Percentiles rank a stretch among this genome's conserved stretches.
Evolutionary conservation across 1,140 invertebrate species (phyloP).

Genomic region (Pseudobourletiella spinata): DNA sequence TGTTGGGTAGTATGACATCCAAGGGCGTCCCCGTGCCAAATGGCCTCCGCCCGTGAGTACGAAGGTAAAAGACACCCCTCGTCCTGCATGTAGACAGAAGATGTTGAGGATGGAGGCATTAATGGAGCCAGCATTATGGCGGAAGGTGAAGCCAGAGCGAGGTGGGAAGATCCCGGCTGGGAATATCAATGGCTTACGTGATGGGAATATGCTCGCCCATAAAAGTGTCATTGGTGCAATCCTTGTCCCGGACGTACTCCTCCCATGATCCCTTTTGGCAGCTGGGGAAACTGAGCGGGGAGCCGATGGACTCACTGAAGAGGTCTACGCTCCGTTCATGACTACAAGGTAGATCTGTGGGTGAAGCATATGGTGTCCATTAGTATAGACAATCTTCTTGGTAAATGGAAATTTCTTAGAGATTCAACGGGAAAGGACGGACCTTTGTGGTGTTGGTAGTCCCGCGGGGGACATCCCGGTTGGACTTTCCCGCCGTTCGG

Average conservation of each 20-base stretch:
- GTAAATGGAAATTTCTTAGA: no score
- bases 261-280: conserved; percentile 2
- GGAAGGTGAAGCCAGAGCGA: no score
- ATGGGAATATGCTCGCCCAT: conserved; percentile 14
- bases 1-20: background rate
- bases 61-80: background rate
- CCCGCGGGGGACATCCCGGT: conserved; percentile 52
- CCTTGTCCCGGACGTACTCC: background rate
- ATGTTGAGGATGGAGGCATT: no score
- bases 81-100: no score
- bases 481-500: conserved; percentile 64
- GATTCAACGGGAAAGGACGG: no score
- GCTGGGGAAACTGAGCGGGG: conserved; percentile 13
- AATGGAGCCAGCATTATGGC: no score
- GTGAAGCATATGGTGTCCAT: no score
- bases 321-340: background rate
- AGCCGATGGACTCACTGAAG: conserved; percentile 15
- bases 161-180: no score
- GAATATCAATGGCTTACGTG: conserved; percentile 10
- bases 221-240: conserved; percentile 2
- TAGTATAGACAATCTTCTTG: no score
- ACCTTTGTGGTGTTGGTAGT: no score
- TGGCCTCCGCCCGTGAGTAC: background rate
- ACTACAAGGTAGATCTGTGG: conserved; percentile 2
- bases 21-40: background rate